These are phyloP conservation scores for Uropetala carovei DNA, from an alignment of 2,888 invertebrate species.

Conservation along the genomic window DNA sequence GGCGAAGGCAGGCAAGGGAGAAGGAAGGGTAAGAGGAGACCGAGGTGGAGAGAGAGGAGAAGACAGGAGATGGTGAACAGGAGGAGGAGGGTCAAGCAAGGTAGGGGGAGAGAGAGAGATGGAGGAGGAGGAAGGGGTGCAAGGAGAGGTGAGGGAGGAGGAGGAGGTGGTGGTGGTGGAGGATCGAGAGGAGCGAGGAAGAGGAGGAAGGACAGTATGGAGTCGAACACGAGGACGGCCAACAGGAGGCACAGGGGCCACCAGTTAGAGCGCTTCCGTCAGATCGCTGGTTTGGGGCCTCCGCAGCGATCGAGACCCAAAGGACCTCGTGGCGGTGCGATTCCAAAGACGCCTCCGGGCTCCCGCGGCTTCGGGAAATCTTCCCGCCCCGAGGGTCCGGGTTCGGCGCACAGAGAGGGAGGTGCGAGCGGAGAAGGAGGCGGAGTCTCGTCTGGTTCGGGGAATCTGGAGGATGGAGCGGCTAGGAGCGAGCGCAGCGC, in stretches of 20 bases:
- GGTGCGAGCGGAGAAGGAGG: conserved; percentile 6
- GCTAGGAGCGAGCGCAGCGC: conserved; percentile 86
- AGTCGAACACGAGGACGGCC: neutral
- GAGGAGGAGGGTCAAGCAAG: conserved; percentile 15
- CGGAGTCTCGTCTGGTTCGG: neutral
- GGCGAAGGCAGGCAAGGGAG: neutral
- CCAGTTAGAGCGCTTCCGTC: neutral
- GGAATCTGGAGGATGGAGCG: conserved; percentile 70
- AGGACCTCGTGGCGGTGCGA: neutral
- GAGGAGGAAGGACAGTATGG: conserved; percentile 4
- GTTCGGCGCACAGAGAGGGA: neutral
- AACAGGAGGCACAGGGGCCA: conserved; percentile 18
- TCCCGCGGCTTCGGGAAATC: neutral
- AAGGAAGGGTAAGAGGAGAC: neutral
- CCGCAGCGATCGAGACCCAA: neutral
- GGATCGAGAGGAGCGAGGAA: neutral
- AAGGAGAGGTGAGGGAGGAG: neutral
- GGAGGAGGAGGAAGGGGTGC: neutral
- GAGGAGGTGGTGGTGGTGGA: neutral
- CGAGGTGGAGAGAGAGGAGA: conserved; percentile 29
- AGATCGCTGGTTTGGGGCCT: neutral
- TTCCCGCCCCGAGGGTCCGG: neutral
- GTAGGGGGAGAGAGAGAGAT: neutral
- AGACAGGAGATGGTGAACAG: neutral
- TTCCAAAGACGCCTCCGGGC: neutral